Evolutionary conservation across 1,140 invertebrate genomes (phyloP).

Genomic region (Hyles vespertilio): DNA sequence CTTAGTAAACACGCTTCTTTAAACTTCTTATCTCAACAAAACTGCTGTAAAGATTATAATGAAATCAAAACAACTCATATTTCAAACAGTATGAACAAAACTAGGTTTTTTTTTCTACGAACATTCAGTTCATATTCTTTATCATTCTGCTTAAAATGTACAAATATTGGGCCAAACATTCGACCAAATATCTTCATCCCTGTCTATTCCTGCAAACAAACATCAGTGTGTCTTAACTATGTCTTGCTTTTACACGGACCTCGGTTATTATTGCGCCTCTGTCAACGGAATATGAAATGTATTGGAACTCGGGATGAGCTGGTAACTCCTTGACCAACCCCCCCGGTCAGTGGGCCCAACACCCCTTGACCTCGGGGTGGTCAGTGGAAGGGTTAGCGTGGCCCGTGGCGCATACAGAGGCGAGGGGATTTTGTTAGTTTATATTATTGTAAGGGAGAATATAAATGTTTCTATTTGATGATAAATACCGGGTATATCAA

Average conservation of each 20-base stretch:
- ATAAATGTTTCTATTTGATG: too few species aligned
- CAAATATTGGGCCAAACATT: background rate
- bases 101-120: too few species aligned
- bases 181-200: background rate
- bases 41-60: too few species aligned
- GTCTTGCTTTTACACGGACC: constrained; percentile 66
- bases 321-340: constrained; percentile 47
- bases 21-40: too few species aligned
- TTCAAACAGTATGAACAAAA: too few species aligned
- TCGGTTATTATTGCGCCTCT: constrained; percentile 72
- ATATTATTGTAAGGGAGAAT: too few species aligned
- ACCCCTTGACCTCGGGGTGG: constrained; percentile 57
- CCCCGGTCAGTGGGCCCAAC: constrained; percentile 14
- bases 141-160: too few species aligned
- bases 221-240: constrained; percentile 54
- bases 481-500: too few species aligned
- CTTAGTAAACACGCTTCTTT: too few species aligned
- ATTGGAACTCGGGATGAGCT: constrained; percentile 70
- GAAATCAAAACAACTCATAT: too few species aligned
- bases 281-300: constrained; percentile 76
- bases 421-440: too few species aligned
- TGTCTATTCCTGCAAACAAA: constrained; percentile 9
- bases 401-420: constrained; percentile 5
- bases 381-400: constrained; percentile 32
- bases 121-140: too few species aligned